Conservation (phyloP, 1,140 invertebrate species). For the Microplitis mediator region DNA sequence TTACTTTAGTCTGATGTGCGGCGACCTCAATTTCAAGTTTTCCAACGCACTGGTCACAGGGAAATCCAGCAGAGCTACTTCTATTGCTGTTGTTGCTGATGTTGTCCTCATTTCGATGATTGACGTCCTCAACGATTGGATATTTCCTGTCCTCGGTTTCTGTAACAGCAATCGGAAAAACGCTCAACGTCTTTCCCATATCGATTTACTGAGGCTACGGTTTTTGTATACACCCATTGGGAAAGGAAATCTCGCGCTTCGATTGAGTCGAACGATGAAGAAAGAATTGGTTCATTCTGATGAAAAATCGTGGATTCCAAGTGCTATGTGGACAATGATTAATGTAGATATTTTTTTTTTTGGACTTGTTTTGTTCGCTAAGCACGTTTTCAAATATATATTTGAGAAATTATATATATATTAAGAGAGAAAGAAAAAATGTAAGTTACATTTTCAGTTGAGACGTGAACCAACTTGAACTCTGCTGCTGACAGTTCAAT, state of each 20-base stretch:
- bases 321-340: neutral
- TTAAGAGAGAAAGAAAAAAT: neutral
- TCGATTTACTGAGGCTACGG: neutral
- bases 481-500: constrained; percentile 12
- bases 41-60: neutral
- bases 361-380: neutral
- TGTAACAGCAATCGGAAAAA: constrained; percentile 15
- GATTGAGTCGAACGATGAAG: neutral
- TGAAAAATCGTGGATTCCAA: neutral
- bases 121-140: neutral
- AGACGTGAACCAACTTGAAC: neutral
- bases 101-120: constrained; percentile 7
- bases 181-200: constrained; percentile 1
- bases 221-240: too few species aligned
- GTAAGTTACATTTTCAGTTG: neutral
- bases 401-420: neutral
- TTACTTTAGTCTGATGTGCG: neutral
- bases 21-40: constrained; percentile 13
- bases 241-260: neutral
- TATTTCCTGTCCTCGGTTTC: constrained; percentile 7
- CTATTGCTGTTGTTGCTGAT: neutral
- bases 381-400: neutral
- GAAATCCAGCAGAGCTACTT: neutral
- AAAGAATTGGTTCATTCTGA: constrained; percentile 4
- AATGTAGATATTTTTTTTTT: neutral